A percentile compares a stretch with the other conserved stretches of the same genome.
Evolutionary conservation across 2,888 invertebrate genomes (phyloP).

Genomic region (Ophraella communa): DNA sequence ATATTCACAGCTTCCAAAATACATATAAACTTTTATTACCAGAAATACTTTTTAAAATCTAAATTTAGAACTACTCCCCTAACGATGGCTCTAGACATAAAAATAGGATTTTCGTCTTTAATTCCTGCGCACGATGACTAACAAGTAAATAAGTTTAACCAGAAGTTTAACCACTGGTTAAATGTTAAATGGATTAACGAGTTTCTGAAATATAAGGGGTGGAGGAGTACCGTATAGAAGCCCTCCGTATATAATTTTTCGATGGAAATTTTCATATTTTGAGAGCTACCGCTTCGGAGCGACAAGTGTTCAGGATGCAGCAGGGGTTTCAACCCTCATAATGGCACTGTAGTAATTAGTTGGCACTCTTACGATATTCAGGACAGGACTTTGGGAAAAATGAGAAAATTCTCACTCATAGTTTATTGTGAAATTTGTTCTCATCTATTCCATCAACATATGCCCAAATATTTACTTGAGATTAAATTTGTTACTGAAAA

Average conservation of each 20-base stretch:
- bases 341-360: conserved; percentile 36
- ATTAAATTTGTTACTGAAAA: too few species aligned
- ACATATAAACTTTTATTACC: not conserved
- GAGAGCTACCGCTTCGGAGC: conserved; percentile 8
- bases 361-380: conserved; percentile 24
- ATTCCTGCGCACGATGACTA: conserved; percentile 10
- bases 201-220: not conserved
- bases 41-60: not conserved
- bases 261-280: conserved; percentile 15
- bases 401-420: not conserved
- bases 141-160: conserved; percentile 20
- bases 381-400: not conserved
- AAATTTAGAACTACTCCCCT: conserved; percentile 6
- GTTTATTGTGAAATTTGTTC: too few species aligned
- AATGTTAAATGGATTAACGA: conserved; percentile 26
- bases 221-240: not conserved
- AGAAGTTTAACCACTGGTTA: conserved; percentile 17
- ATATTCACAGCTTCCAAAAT: not conserved
- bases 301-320: conserved; percentile 31
- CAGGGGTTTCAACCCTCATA: conserved; percentile 29
- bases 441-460: too few species aligned
- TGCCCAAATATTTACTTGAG: too few species aligned
- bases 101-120: conserved; percentile 14
- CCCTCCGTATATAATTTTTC: not conserved
- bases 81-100: not conserved